Conservation (phyloP, 2,888 invertebrate species). For the Drymonia ruficornis region DNA sequence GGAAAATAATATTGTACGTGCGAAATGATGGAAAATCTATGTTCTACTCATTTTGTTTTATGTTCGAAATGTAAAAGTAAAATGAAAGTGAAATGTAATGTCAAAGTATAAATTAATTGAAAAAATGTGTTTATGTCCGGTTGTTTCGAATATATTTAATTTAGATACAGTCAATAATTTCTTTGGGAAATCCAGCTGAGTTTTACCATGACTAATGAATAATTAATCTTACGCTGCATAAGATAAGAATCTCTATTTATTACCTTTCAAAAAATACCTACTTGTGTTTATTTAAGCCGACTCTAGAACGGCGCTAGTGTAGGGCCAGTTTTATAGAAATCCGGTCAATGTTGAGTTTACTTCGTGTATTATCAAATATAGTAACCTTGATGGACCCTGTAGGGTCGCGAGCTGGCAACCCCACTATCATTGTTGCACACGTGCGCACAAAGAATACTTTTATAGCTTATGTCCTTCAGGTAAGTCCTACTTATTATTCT, state of each 20-base stretch:
- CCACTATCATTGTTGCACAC: slow-evolving; percentile 18
- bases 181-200: no score
- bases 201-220: no score
- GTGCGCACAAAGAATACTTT: slow-evolving; percentile 14
- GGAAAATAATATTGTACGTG: neutral
- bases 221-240: no score
- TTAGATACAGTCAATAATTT: no score
- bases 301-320: no score
- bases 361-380: slow-evolving; percentile 23
- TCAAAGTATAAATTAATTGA: no score
- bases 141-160: no score
- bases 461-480: neutral
- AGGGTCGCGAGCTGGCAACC: slow-evolving; percentile 13
- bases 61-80: no score
- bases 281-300: neutral
- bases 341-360: slow-evolving; percentile 13
- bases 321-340: slow-evolving; percentile 1
- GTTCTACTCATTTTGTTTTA: no score
- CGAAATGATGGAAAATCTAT: neutral
- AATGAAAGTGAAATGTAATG: no score
- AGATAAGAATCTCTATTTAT: no score
- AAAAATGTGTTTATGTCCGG: no score
- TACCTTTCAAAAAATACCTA: neutral
- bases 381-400: slow-evolving; percentile 36
- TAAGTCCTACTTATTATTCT: neutral